Base-by-base conservation (phyloP, 2,888 invertebrate species). In the Dermolepida albohirtum region DNA sequence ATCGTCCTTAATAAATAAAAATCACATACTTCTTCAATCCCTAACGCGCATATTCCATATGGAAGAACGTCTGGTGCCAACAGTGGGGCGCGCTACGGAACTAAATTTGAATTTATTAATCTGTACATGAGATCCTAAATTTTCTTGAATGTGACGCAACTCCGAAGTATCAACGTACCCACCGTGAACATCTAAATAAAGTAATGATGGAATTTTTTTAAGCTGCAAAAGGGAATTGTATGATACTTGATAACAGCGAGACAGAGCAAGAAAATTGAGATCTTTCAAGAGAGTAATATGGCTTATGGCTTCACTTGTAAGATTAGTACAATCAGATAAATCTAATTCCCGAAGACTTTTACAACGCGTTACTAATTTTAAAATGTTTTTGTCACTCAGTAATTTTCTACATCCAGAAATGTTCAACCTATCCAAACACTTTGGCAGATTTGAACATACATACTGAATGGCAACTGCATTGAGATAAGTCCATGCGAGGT, bases 41-140 rank as follows among this genome's bases (percentile, higher is more conserved):
- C 67, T 49, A 29, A 67, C 62, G 29, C 64, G 64, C 27, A 94
- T 85, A 0, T 93, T 93, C 97, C 97, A 97, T 79, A 97, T 92
- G 22, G 94, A 95, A 0, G 96, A 95, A 74, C 96, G 87, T 71
- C 92, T 85, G 0, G 92, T 87, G 0, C 96, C 96, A 0, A 96
- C 95, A 0, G 97, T 96, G 0, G 97, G 96, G 11, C 95, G 86
- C 0, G 96, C 95, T 11, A 96, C 90, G 0, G 94, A 93, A 76
- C 96, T 96, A 80, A 92, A 92, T 70, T 89, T 87, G 77, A 89
- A 90, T 79, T 90, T 89, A 81, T 94, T 94, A 52, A 94, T 86
- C 76, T 88, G 86, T 63, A 92, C 87, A 68, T 84, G 82, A 1
- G 87, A 85, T 22, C 83, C 82, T 75, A 92, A 86, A 67, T 84